These are phyloP conservation scores for Poliocrania exsul DNA, from an alignment of 2,797 vertebrate genomes.

Conservation along the genomic window DNA sequence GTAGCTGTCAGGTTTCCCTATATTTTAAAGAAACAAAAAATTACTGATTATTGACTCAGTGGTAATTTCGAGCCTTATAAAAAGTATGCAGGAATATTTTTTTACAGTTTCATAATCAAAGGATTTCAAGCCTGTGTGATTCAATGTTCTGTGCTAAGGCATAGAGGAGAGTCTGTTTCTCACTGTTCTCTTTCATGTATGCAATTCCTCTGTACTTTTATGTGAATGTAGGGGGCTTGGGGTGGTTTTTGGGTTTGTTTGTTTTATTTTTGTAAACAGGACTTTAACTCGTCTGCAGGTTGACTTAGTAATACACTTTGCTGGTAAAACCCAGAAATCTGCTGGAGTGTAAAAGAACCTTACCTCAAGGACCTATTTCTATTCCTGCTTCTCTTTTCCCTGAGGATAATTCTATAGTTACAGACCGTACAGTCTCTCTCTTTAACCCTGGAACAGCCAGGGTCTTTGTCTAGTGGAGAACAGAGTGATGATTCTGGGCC, in stretches of 20 bases:
- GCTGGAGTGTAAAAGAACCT: not conserved
- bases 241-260: not conserved
- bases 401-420: not conserved
- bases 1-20: not conserved
- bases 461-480: not conserved
- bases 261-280: not conserved
- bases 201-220: not conserved
- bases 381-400: conserved; percentile 35
- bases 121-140: not conserved
- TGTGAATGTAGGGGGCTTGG: not conserved
- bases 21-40: not conserved
- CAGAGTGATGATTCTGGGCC: not conserved
- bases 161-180: not conserved
- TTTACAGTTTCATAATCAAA: not conserved
- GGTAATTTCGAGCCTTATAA: not conserved
- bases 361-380: conserved; percentile 17
- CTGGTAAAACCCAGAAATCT: not conserved
- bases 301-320: not conserved
- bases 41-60: not conserved
- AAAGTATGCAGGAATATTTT: not conserved
- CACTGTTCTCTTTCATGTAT: not conserved
- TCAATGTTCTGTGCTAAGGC: not conserved
- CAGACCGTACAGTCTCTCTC: not conserved
- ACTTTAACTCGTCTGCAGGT: not conserved
- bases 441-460: not conserved